Base-by-base conservation (phyloP, 2,888 invertebrate species). In the Hypomecis punctinalis region DNA sequence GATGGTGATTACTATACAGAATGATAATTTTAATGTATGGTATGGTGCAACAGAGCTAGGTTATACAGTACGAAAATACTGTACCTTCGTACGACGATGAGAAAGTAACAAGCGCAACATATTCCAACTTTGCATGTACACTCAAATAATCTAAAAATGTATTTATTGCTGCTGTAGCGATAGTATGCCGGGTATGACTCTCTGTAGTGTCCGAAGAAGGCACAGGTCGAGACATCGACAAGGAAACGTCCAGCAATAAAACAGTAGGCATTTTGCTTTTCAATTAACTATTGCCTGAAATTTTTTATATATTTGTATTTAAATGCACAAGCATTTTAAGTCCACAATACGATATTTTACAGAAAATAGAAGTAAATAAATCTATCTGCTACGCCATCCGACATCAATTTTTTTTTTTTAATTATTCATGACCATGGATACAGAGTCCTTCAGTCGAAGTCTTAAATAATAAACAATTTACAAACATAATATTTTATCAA, bases 211-310 rank as follows among this genome's bases (percentile, higher is more conserved):
- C 93, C 0, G 87, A 77, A 5, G 83, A 82, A 35, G 86, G 80
- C 40, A 93, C 84, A 35, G 92, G 91, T 37, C 93, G 83, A 40
- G 86, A 88, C 93, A 93, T 93, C 6, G 93, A 93, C 60, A 93
- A 73, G 0, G 93, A 93, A 5, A 90, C 87, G 70, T 93, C 93
- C 23, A 93, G 71, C 70, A 93, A 76, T 75, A 93, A 74, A 23
- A 90, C 88, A 9, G 91, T 89, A 63, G 93, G 93, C 93, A 93
- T 93, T 71, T 78, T 86, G 37, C 47, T 23, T 66, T 47, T 43
- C 0, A 53, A 9, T 45, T 63, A 37, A 6, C 6, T 13, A 9
- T 37, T 49, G 42, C 23, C 23, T 23, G 23, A 23, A 23, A 23
- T 23, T 23, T 3, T n/a, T n/a, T n/a, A n/a, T 2, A 23, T 23